These are phyloP conservation scores for Lota lota DNA, from an alignment of 2,113 vertebrate species.

Conservation along the genomic window DNA sequence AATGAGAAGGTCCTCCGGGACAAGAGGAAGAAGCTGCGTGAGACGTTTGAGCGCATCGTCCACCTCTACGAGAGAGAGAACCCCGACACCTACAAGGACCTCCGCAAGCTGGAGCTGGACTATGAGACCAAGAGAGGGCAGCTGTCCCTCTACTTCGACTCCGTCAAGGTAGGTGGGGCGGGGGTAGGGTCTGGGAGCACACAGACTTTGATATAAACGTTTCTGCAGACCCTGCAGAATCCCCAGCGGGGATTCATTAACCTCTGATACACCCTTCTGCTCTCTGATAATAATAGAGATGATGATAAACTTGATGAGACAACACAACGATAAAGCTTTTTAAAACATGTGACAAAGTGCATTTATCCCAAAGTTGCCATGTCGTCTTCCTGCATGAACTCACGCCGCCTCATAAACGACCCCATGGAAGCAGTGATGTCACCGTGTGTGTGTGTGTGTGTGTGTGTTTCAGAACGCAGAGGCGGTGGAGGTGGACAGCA, in stretches of 20 bases:
- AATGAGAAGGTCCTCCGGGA: conserved; percentile 97
- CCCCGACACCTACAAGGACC: conserved; percentile 92
- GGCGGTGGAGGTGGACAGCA: conserved; percentile 96
- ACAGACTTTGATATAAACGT: neutral
- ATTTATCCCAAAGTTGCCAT: no score
- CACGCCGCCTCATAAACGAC: no score
- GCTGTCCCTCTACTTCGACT: conserved; percentile 95
- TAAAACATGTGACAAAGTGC: no score
- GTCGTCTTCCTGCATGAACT: no score
- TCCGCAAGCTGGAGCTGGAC: conserved; percentile 90
- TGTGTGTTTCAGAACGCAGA: conserved; percentile 86
- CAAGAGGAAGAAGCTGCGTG: conserved; percentile 94
- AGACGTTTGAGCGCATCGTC: conserved; percentile 95
- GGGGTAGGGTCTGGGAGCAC: neutral
- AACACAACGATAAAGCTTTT: no score
- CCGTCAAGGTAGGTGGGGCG: conserved; percentile 85
- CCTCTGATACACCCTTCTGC: neutral
- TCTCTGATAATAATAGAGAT: no score
- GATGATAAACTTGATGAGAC: no score
- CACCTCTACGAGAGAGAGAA: conserved; percentile 95
- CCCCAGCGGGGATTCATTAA: neutral
- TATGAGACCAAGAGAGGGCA: conserved; percentile 96
- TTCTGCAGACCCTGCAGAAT: neutral
- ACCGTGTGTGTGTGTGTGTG: neutral
- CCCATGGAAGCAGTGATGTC: no score